A percentile compares a stretch with the other conserved stretches of the same genome.
Evolutionary conservation across 2,888 invertebrate genomes (phyloP).

Genomic region (Byasa hedistus): DNA sequence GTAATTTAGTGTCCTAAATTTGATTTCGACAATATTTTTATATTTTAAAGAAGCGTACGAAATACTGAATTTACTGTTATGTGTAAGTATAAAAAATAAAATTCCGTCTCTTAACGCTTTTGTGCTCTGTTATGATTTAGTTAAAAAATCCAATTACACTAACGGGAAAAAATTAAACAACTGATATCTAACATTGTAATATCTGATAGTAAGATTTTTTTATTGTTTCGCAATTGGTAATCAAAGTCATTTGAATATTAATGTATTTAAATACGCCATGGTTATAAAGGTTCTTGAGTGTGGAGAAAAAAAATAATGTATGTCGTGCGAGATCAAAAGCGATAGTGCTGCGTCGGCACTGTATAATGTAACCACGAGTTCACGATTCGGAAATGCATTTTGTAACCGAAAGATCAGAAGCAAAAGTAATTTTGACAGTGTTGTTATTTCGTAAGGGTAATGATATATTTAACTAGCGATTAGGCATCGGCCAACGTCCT

Average conservation of each 20-base stretch:
- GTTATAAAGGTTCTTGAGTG: not conserved
- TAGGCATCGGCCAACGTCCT: not conserved
- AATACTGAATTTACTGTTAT: no score
- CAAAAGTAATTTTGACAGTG: slow-evolving; percentile 16
- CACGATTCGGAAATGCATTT: slow-evolving; percentile 31
- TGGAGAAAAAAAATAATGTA: slow-evolving; percentile 26
- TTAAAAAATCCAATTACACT: no score
- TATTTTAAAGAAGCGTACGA: no score
- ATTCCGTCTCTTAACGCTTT: no score
- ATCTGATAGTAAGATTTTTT: no score
- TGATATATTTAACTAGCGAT: not conserved
- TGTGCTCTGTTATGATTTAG: no score
- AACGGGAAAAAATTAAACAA: no score
- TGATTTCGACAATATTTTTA: not conserved
- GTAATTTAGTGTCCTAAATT: slow-evolving; percentile 12
- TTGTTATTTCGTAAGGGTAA: not conserved
- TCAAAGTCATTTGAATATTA: not conserved
- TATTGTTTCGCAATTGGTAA: not conserved
- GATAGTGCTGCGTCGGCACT: slow-evolving; percentile 13
- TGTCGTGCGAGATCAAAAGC: slow-evolving; percentile 33
- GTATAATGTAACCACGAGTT: slow-evolving; percentile 16
- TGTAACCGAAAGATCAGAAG: slow-evolving; percentile 14
- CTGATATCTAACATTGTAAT: no score
- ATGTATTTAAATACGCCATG: not conserved
- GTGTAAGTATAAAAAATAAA: no score